Conservation (phyloP, 2,113 vertebrate genomes). For the Tupaia tana region DNA sequence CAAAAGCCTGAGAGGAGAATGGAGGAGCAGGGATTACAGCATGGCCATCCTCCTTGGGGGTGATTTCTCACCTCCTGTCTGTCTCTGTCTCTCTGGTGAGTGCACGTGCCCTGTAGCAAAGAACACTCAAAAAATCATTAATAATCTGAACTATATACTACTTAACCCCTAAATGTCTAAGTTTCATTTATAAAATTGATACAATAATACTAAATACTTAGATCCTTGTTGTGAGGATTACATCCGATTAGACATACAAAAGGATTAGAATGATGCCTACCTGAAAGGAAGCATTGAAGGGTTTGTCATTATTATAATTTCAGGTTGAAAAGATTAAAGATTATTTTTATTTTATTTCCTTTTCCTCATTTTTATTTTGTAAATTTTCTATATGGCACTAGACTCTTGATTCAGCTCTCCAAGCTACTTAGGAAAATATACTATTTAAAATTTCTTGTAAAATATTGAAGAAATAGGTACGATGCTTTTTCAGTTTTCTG, state of each 20-base stretch:
- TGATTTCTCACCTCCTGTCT: too few relatives aligned
- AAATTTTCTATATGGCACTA: neutral
- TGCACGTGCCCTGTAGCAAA: too few relatives aligned
- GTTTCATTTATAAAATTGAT: neutral
- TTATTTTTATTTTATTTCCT: conserved; percentile 51
- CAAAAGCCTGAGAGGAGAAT: too few relatives aligned
- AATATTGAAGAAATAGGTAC: conserved; percentile 7
- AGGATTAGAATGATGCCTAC: neutral
- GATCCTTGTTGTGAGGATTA: neutral
- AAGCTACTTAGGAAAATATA: neutral
- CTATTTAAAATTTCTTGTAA: conserved; percentile 19
- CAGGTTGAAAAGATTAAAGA: neutral
- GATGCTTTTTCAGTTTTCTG: neutral
- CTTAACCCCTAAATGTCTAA: neutral
- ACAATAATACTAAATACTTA: neutral
- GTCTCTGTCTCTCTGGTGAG: too few relatives aligned
- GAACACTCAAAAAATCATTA: too few relatives aligned
- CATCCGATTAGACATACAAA: neutral
- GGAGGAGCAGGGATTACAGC: too few relatives aligned
- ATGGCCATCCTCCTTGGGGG: too few relatives aligned
- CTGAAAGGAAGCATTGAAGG: neutral
- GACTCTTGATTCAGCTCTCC: neutral
- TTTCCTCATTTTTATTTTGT: conserved; percentile 39
- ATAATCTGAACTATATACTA: neutral
- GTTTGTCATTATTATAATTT: neutral